A percentile compares a stretch with the other conserved stretches of the same genome.
These are phyloP conservation scores for Drosophila orena DNA, from an alignment of 1,140 invertebrate genomes.

Conservation along the genomic window DNA sequence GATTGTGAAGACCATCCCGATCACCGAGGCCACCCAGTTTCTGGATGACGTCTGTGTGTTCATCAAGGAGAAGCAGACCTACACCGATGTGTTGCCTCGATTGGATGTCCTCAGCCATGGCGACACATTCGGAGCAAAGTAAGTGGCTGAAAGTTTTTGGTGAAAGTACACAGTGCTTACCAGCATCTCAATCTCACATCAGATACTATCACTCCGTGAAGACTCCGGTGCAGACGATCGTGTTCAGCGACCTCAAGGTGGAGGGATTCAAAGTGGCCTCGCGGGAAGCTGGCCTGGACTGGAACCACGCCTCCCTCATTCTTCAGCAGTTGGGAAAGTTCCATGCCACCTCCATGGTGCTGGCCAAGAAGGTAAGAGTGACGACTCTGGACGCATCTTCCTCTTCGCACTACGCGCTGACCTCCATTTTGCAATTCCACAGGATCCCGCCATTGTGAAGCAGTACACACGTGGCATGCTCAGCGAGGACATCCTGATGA, in stretches of 20 bases:
- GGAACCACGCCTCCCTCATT: conserved; percentile 65
- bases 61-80: conserved; percentile 77
- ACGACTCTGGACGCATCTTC: too few species aligned
- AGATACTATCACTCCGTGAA: conserved; percentile 85
- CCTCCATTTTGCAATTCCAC: neutral
- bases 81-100: conserved; percentile 69
- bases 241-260: conserved; percentile 73
- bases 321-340: conserved; percentile 71
- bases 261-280: conserved; percentile 72
- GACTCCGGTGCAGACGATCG: conserved; percentile 72
- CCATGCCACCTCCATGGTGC: conserved; percentile 81
- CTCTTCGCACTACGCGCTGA: too few species aligned
- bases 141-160: conserved; percentile 6
- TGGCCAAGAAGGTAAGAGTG: conserved; percentile 62
- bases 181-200: neutral
- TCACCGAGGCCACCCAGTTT: conserved; percentile 65
- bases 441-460: conserved; percentile 68
- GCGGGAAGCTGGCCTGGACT: conserved; percentile 71
- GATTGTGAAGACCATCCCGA: conserved; percentile 79
- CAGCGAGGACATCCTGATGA: conserved; percentile 58
- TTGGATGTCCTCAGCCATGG: conserved; percentile 61
- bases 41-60: conserved; percentile 75
- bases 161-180: neutral
- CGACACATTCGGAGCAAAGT: conserved; percentile 71
- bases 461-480: conserved; percentile 70